These are phyloP conservation scores for Prosopocoilus inquinatus DNA, from an alignment of 2,888 invertebrate genomes.

Conservation along the genomic window DNA sequence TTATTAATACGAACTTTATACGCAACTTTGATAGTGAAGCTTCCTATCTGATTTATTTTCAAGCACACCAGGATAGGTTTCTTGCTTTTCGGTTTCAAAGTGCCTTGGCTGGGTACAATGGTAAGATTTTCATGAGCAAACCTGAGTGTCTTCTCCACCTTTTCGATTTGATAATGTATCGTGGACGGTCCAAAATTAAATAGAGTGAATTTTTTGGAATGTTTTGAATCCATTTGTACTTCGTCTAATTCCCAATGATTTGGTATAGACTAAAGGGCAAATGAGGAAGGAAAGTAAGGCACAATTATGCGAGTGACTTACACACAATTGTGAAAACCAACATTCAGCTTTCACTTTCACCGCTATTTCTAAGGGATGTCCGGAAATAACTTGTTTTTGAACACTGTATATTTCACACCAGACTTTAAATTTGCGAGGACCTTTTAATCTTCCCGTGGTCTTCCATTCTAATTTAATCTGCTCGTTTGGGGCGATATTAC, in stretches of 20 bases:
- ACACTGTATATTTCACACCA: conserved; percentile 18
- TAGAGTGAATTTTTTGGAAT: conserved; percentile 40
- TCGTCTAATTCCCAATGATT: conserved; percentile 41
- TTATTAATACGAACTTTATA: conserved; percentile 40
- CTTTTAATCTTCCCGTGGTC: conserved; percentile 15
- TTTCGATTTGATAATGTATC: conserved; percentile 38
- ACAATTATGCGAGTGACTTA: conserved; percentile 15
- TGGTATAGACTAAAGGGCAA: conserved; percentile 44
- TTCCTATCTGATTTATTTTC: conserved; percentile 37
- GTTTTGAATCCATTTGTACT: conserved; percentile 35
- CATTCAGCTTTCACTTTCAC: conserved; percentile 22
- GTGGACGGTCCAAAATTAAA: conserved; percentile 49
- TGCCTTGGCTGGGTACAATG: conserved; percentile 27
- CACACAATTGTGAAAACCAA: conserved; percentile 28
- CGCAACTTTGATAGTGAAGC: conserved; percentile 39
- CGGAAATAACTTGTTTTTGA: conserved; percentile 10
- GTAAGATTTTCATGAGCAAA: conserved; percentile 3
- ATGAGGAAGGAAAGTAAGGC: neutral
- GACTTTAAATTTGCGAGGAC: conserved; percentile 8
- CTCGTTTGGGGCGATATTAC: conserved; percentile 12
- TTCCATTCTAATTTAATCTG: conserved; percentile 14
- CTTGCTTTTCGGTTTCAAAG: conserved; percentile 37
- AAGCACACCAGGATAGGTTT: conserved; percentile 38
- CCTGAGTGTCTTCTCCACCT: conserved; percentile 8
- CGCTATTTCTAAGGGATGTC: conserved; percentile 12